Evolutionary conservation across 2,113 vertebrate genomes (phyloP).

Genomic region (Sciurus niger): DNA sequence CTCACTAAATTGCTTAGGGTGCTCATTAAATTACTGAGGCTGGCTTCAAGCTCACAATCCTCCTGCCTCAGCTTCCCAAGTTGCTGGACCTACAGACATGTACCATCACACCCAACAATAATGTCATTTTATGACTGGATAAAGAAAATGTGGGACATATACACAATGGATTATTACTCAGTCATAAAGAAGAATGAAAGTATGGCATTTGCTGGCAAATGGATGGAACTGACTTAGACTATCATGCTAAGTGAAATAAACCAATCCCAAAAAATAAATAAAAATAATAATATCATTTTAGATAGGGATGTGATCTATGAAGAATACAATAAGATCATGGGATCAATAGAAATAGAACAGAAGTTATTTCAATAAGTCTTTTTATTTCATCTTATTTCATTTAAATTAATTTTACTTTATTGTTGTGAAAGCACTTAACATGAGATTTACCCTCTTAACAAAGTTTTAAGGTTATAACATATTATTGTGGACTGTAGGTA

Average conservation of each 20-base stretch:
- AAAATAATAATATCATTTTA: neutral
- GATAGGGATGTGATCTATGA: neutral
- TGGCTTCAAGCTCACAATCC: neutral
- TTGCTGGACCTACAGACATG: neutral
- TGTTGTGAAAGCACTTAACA: neutral
- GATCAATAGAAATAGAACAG: neutral
- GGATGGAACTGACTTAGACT: no score
- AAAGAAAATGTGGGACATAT: no score
- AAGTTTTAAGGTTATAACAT: neutral
- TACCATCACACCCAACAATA: neutral
- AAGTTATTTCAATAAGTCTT: neutral
- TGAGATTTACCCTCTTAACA: neutral
- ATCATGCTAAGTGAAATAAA: no score
- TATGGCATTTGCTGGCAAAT: no score
- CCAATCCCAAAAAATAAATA: no score
- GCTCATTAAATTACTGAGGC: neutral
- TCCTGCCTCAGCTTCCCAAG: neutral
- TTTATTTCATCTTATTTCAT: neutral
- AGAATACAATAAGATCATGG: neutral
- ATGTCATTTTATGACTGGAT: neutral
- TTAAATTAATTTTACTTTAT: neutral
- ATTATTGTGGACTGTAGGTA: neutral
- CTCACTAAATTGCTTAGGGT: neutral
- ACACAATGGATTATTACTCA: no score
- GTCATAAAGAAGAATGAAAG: no score